Base-by-base conservation (phyloP, 2,888 invertebrate species). In the Toxonevra muliebris region DNA sequence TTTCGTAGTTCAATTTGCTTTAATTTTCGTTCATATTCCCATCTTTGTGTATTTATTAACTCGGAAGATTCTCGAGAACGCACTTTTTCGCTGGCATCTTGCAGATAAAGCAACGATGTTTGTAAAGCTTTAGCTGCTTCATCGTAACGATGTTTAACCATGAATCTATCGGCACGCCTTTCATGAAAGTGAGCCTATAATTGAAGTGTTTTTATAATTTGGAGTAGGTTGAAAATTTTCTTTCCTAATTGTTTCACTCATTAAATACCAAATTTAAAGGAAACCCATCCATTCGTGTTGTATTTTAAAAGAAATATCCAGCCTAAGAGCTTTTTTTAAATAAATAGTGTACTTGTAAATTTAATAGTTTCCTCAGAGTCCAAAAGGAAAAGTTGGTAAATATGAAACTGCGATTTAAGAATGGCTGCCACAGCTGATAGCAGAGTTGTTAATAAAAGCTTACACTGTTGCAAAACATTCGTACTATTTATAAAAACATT, bases 111-210 rank as follows among this genome's bases (percentile, higher is more conserved):
- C 19, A 84, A 42, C 0, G 85, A 80, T 0, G 80, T 82, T 71
- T 84, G 79, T 57, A 84, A 71, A 1, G 84, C 84, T 57, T 83
- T 82, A 3, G 79, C 77, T 3, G 85, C 85, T 41, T 84, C 85
- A 42, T 84, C 84, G 43, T 80, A 84, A 3, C 82, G 79, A 70
- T 83, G 79, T 9, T 79, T 76, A 17, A 79, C 80, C 0, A 84
- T 71, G 43, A 82, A 78, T 40, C 80, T 81, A 40, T 85, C 82
- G 0, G 85, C 84, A 2, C 84, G 79, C 1, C 84, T 77, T 65
- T 84, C 84, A 30, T 84, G 83, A 41, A 84, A 85, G 58, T 85
- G 85, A 0, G 84, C 84, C 84, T 84, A n/a, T 12, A 48, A 13
- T 52, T n/a, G 40, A 10, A 8, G n/a, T 40, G 17, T 17, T 43